These are phyloP conservation scores for Escarpia spicata DNA, from an alignment of 2,888 invertebrate species.

Conservation along the genomic window DNA sequence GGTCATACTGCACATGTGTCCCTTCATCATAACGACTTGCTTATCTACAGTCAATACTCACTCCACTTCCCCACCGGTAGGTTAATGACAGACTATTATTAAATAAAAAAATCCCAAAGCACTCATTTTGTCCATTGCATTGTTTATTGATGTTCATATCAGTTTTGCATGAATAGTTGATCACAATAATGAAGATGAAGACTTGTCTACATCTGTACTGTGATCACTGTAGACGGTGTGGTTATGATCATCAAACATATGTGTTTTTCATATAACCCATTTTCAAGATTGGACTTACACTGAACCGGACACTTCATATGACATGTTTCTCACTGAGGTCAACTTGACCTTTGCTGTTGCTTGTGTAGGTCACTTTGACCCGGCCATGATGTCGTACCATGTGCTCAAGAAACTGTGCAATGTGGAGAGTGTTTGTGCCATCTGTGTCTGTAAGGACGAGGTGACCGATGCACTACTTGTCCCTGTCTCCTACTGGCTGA, in stretches of 20 bases:
- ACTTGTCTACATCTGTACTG: too few relatives aligned
- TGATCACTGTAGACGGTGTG: too few relatives aligned
- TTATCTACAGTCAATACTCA: too few relatives aligned
- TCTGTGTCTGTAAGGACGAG: constrained; percentile 60
- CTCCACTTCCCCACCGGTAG: constrained; percentile 19
- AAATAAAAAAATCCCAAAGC: too few relatives aligned
- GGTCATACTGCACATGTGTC: not conserved
- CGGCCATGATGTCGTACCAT: constrained; percentile 54
- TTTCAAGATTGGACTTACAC: not conserved
- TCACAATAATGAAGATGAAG: not conserved
- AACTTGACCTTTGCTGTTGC: not conserved
- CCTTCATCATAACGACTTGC: not conserved
- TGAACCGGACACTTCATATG: constrained; percentile 35
- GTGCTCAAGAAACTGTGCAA: constrained; percentile 58
- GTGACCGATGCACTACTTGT: constrained; percentile 57
- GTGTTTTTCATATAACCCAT: too few relatives aligned
- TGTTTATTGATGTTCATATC: constrained; percentile 18
- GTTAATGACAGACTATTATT: not conserved
- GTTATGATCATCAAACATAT: too few relatives aligned
- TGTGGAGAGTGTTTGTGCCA: constrained; percentile 56
- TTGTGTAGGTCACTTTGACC: constrained; percentile 45
- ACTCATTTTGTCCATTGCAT: not conserved
- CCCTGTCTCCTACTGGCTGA: constrained; percentile 55
- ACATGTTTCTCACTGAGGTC: not conserved
- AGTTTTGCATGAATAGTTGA: not conserved